A percentile compares a stretch with the other conserved stretches of the same genome.
Evolutionary conservation across 2,113 vertebrate species (phyloP).

Genomic region (Propithecus coquereli): DNA sequence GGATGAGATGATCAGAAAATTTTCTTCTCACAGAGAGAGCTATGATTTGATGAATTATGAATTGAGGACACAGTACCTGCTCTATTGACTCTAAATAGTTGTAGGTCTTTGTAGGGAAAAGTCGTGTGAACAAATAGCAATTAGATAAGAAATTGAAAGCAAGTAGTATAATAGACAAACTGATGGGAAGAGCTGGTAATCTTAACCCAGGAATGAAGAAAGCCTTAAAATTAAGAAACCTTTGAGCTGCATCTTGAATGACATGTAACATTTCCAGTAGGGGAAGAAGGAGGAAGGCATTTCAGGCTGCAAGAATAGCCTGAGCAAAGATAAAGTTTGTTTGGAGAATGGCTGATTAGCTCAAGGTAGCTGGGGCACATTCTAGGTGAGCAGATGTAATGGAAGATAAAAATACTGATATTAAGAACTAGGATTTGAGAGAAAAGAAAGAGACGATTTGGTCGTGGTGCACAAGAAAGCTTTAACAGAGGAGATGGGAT

Average conservation of each 20-base stretch:
- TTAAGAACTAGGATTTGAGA: slow-evolving; percentile 14
- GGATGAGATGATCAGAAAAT: not conserved
- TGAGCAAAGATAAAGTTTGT: not conserved
- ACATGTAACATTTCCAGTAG: not conserved
- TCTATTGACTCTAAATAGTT: not conserved
- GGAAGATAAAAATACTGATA: not conserved
- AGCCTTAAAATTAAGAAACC: not conserved
- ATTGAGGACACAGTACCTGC: not conserved
- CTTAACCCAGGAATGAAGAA: not conserved
- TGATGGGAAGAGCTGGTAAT: not conserved
- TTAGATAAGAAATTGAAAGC: not conserved
- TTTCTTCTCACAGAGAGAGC: not conserved
- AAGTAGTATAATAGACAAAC: not conserved
- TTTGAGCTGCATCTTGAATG: not conserved
- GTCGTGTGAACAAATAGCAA: not conserved
- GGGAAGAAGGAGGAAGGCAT: not conserved
- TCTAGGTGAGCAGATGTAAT: not conserved
- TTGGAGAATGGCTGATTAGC: not conserved
- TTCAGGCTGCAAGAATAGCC: not conserved
- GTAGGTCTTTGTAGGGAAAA: not conserved
- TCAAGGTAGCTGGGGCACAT: not conserved
- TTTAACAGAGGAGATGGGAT: not conserved
- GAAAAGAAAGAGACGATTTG: not conserved
- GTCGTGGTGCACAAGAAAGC: not conserved
- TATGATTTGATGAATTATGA: not conserved